Evolutionary conservation across 1,140 invertebrate species (phyloP).

Genomic region (Hypothenemus hampei): DNA sequence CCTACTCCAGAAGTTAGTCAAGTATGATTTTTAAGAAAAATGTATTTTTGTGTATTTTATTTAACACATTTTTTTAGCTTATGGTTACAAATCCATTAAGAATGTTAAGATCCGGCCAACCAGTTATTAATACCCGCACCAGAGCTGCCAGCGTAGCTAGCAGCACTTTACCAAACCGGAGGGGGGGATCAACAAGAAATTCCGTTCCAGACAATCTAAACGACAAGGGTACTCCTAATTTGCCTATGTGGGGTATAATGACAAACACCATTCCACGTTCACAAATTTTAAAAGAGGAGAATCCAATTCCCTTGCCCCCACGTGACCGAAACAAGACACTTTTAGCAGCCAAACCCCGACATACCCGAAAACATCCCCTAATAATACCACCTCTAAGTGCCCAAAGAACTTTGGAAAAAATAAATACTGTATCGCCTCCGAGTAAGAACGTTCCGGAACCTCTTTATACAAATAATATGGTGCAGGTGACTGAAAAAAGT

Average conservation of each 20-base stretch:
- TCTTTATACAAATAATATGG: slow-evolving; percentile 33
- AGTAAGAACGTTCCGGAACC: slow-evolving; percentile 24
- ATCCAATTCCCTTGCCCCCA: slow-evolving; percentile 78
- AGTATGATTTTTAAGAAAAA: slow-evolving; percentile 24
- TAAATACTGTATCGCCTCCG: slow-evolving; percentile 40
- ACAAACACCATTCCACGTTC: slow-evolving; percentile 11
- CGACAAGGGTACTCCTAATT: slow-evolving; percentile 18
- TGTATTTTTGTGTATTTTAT: slow-evolving; percentile 4
- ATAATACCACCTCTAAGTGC: slow-evolving; percentile 64
- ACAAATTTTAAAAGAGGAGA: slow-evolving; percentile 49
- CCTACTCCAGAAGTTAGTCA: slow-evolving; percentile 39
- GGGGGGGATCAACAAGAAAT: slow-evolving; percentile 27
- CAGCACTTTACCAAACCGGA: slow-evolving; percentile 29
- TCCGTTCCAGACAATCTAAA: slow-evolving; percentile 38
- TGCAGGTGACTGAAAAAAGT: slow-evolving; percentile 31
- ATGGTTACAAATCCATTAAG: slow-evolving; percentile 61
- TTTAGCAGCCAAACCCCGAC: slow-evolving; percentile 63
- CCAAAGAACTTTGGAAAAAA: slow-evolving; percentile 58
- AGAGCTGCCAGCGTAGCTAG: slow-evolving; percentile 39
- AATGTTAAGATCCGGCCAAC: slow-evolving; percentile 63
- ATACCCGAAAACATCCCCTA: slow-evolving; percentile 83
- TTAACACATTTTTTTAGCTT: slow-evolving; percentile 31
- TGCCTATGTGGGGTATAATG: slow-evolving; percentile 7
- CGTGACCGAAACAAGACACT: slow-evolving; percentile 68
- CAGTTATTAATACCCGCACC: slow-evolving; percentile 49